Evolutionary conservation across 2,113 vertebrate species (phyloP).

Genomic region (Elephantulus edwardii): DNA sequence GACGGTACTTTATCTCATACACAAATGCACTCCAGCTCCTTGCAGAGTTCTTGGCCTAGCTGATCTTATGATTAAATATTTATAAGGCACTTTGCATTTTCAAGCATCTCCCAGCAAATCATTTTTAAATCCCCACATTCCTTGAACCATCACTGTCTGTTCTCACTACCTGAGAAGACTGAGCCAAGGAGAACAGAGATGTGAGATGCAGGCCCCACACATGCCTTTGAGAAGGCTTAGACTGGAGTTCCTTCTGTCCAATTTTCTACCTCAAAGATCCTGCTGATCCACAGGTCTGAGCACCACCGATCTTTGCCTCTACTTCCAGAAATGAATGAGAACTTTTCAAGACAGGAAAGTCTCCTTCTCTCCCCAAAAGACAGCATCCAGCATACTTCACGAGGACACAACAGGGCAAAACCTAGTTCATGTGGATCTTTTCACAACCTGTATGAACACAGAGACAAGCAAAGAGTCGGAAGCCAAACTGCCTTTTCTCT

Average conservation of each 20-base stretch:
- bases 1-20: not conserved
- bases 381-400: not conserved
- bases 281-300: too few relatives aligned
- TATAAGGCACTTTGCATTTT: constrained; percentile 32
- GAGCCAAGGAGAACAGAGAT: too few relatives aligned
- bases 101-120: constrained; percentile 38
- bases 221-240: not conserved
- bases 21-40: not conserved
- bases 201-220: rapidly evolving
- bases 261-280: not conserved
- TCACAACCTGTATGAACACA: not conserved
- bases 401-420: not conserved
- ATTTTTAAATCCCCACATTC: not conserved
- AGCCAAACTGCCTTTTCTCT: not conserved
- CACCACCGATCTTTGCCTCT: too few relatives aligned
- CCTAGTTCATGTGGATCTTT: not conserved
- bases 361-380: not conserved
- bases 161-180: not conserved
- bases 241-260: rapidly evolving
- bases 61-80: constrained; percentile 39
- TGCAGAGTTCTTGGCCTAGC: not conserved
- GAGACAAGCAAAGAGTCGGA: not conserved
- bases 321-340: not conserved
- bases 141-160: not conserved
- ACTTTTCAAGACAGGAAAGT: not conserved